Evolutionary conservation across 2,888 invertebrate species (phyloP), one percentile per base, ranked within the genome.

Genomic region (Stegana nigrithorax): DNA sequence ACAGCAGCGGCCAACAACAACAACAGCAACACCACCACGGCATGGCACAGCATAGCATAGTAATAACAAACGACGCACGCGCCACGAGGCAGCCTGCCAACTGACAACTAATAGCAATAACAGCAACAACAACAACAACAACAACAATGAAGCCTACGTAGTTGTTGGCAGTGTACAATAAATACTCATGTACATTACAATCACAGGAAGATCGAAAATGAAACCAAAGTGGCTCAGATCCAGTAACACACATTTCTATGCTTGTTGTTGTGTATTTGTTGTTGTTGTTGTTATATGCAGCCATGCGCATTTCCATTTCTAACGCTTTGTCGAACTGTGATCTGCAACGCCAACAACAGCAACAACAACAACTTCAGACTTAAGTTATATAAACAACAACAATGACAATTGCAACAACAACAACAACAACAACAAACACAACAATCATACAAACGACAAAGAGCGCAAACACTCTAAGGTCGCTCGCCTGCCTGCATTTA

Each of bases 151-250:
- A 44, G 36, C 42, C 53, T 44, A 26, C n/a, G 21, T 23, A 12
- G 50, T 14, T 26, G 14, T 6, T 12, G 50, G 29, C 29, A 29
- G 32, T 36, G 39, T 8, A 39, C 17, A 10, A 1, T 39, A 39
- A 17, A 39, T 39, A 39, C 39, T 14, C 61, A 59, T 56, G 36
- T 55, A 56, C 47, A 53, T 60, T 66, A 71, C 78, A 76, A 78
- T 78, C 80, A 72, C 77, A 82, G 80, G 80, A 80, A 80, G 78
- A 81, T 78, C 78, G 82, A 82, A 81, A 81, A 81, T 79, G 81
- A 81, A 81, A 81, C 79, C 78, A 71, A 80, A 80, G 74, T 66
- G 68, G 72, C 67, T 68, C 74, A 81, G 82, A 81, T 82, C 82
- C 80, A 82, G 82, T 82, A 82, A 82, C 82, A 82, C 80, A 82